Evolutionary conservation across 2,113 vertebrate species (phyloP).

Genomic region (Ophiodon elongatus): DNA sequence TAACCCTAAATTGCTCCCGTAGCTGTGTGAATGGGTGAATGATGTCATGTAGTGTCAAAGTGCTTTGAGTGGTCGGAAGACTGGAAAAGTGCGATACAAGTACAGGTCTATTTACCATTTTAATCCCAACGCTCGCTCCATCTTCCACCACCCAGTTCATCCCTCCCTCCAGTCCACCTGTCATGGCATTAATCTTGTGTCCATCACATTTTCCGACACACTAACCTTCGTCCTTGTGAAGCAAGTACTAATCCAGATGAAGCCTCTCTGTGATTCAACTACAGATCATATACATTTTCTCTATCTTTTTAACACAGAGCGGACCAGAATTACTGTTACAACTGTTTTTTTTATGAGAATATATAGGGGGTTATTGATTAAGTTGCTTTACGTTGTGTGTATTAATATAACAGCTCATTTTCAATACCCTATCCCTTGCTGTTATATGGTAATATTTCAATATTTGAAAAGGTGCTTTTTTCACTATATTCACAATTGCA

Average conservation of each 20-base stretch:
- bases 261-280: conserved; percentile 28
- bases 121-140: conserved; percentile 38
- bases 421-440: background rate
- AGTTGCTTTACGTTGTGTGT: background rate
- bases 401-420: background rate
- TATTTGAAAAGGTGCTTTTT: background rate
- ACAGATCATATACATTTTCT: background rate
- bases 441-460: background rate
- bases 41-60: no score
- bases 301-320: background rate
- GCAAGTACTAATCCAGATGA: conserved; percentile 55
- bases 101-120: no score
- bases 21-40: no score
- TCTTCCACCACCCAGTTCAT: background rate
- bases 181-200: conserved; percentile 64
- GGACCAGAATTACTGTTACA: background rate
- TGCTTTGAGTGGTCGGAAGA: no score
- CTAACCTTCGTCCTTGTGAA: conserved; percentile 47
- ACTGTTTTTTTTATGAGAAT: background rate
- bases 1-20: no score
- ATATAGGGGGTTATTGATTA: background rate
- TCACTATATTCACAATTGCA: background rate
- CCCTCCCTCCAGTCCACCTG: conserved; percentile 50
- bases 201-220: conserved; percentile 67
- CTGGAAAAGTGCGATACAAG: no score